phyloP scores from a whole-genome alignment of 2,113 vertebrate genomes.

The Anas platyrhynchos region DNA sequence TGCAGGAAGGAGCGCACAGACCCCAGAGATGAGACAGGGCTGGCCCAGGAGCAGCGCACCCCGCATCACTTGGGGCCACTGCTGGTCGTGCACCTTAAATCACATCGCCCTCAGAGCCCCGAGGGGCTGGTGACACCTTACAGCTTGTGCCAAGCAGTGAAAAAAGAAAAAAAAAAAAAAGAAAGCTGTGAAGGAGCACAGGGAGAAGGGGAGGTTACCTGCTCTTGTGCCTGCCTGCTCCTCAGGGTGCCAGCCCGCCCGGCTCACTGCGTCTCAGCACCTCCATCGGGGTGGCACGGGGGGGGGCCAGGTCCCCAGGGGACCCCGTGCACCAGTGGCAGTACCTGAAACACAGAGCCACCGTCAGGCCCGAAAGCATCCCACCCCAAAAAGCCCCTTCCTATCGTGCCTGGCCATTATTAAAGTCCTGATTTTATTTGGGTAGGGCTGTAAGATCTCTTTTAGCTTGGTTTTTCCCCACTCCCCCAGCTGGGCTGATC shows the following conservation, averaged over 20 bases:
- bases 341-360: neutral
- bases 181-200: accelerated
- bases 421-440: neutral
- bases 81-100: neutral
- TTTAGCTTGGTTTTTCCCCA: neutral
- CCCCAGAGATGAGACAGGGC: neutral
- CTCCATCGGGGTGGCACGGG: neutral
- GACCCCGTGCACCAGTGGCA: accelerated
- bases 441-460: neutral
- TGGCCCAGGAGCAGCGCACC: neutral
- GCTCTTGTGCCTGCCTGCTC: neutral
- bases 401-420: neutral
- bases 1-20: accelerated
- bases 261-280: neutral
- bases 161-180: neutral
- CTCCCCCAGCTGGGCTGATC: accelerated
- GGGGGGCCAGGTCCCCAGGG: neutral
- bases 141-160: no score
- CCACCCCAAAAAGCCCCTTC: accelerated
- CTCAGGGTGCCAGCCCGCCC: accelerated
- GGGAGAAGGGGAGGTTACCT: neutral
- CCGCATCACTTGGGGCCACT: neutral
- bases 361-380: accelerated
- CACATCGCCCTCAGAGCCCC: neutral
- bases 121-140: no score